phyloP scores from a whole-genome alignment of 2,888 invertebrate genomes.

The Eueremaeus valkanovi region DNA sequence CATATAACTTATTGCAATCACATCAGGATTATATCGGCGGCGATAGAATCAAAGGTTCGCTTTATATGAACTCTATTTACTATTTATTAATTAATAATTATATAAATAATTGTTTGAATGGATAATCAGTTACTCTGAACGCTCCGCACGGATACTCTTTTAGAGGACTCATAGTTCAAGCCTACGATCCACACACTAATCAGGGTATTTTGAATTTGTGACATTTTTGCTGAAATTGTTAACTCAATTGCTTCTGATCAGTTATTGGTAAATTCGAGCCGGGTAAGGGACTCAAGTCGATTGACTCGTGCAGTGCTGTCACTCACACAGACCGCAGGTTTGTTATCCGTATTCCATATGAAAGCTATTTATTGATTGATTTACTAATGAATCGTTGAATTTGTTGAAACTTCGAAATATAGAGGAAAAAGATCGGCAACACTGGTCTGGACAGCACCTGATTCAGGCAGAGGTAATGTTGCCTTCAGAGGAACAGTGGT shows the following conservation, averaged over 20 bases:
- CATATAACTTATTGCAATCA: slow-evolving; percentile 44
- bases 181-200: slow-evolving; percentile 45
- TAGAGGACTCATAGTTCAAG: slow-evolving; percentile 46
- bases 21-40: slow-evolving; percentile 43
- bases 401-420: not conserved
- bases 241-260: not conserved
- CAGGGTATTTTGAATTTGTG: not conserved
- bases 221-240: not conserved
- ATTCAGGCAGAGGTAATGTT: slow-evolving; percentile 39
- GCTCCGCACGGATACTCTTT: slow-evolving; percentile 44
- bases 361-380: not conserved
- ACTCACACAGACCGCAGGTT: slow-evolving; percentile 43
- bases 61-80: too few species aligned
- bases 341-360: not conserved
- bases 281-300: slow-evolving; percentile 44
- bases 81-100: too few species aligned
- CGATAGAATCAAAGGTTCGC: slow-evolving; percentile 45
- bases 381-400: not conserved
- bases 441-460: slow-evolving; percentile 45
- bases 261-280: slow-evolving; percentile 44
- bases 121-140: slow-evolving; percentile 41
- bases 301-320: slow-evolving; percentile 44
- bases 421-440: slow-evolving; percentile 46
- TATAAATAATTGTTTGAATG: slow-evolving; percentile 29
- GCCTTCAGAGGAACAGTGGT: slow-evolving; percentile 46